Evolutionary conservation across 2,113 vertebrate species (phyloP).

Genomic region (Galeopterus variegatus): DNA sequence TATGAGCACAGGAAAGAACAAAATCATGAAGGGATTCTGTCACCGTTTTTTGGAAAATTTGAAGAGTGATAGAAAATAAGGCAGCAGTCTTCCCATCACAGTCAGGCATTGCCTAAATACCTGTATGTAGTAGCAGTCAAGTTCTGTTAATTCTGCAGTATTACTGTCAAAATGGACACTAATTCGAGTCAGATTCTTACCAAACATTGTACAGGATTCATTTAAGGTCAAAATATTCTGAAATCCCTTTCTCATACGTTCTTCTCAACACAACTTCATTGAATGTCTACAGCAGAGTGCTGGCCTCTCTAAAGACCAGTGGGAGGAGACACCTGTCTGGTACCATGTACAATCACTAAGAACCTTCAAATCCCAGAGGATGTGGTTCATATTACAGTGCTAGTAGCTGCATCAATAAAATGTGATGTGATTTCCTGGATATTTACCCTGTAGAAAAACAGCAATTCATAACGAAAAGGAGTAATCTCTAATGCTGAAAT

Average conservation of each 20-base stretch:
- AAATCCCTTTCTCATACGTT: background rate
- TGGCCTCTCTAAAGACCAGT: background rate
- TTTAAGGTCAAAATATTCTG: constrained; percentile 12
- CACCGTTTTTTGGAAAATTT: background rate
- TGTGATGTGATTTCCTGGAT: background rate
- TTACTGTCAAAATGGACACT: background rate
- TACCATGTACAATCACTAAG: background rate
- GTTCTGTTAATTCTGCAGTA: background rate
- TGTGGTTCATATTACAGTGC: background rate
- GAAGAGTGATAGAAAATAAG: background rate
- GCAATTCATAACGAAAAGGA: background rate
- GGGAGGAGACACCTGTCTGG: background rate
- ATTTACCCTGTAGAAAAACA: background rate
- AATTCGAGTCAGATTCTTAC: background rate
- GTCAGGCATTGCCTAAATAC: background rate
- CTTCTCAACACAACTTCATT: background rate
- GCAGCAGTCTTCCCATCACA: background rate
- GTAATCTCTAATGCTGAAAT: background rate
- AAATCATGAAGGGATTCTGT: background rate
- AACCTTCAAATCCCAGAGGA: background rate
- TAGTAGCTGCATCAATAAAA: background rate
- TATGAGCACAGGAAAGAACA: background rate
- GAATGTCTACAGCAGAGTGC: background rate
- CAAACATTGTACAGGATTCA: background rate
- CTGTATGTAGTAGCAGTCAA: background rate